A percentile compares a stretch with the other conserved stretches of the same genome.
Evolutionary conservation across 2,888 invertebrate genomes (phyloP).

Genomic region (Gymnocheta viridis): DNA sequence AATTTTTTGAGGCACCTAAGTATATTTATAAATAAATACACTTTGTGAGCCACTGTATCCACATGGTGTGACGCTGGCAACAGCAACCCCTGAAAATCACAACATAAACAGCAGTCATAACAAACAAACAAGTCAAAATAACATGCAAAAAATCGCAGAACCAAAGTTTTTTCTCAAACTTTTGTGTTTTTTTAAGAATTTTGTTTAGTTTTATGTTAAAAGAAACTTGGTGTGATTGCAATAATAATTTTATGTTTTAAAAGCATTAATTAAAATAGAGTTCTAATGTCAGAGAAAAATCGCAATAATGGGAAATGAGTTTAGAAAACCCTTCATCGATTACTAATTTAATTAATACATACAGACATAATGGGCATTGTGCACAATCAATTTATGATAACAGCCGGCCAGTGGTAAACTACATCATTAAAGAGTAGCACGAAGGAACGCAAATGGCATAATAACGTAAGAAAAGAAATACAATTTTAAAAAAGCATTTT

Average conservation of each 20-base stretch:
- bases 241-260: background rate
- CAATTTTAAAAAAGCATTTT: constrained; percentile 45
- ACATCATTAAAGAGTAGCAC: constrained; percentile 15
- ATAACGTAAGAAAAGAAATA: constrained; percentile 33
- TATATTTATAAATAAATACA: too few species aligned
- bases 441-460: constrained; percentile 51
- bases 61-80: too few species aligned
- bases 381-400: constrained; percentile 36
- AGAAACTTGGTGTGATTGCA: background rate
- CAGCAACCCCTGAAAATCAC: background rate
- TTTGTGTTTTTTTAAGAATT: background rate
- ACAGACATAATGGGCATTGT: constrained; percentile 19
- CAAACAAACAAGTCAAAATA: background rate
- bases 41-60: too few species aligned
- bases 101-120: background rate
- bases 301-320: background rate
- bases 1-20: too few species aligned
- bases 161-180: background rate
- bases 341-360: constrained; percentile 64
- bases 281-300: background rate
- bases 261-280: background rate
- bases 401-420: constrained; percentile 26
- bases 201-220: background rate
- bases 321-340: constrained; percentile 20
- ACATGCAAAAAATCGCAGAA: background rate